Evolutionary conservation across 1,140 invertebrate species (phyloP).

Genomic region (Drosophila sp.): DNA sequence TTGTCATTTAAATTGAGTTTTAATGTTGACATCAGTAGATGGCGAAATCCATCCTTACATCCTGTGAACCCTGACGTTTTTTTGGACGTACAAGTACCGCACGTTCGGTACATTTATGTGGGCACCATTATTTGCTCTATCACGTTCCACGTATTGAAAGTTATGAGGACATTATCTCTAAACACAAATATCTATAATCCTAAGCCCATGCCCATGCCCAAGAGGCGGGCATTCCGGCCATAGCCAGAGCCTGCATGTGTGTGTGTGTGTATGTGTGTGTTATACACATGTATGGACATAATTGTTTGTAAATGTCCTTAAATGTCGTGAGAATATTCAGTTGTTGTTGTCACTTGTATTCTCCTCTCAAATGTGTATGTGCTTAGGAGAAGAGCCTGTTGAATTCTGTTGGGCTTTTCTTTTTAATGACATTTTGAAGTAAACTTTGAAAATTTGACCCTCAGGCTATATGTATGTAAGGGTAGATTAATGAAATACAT

Average conservation of each 20-base stretch:
- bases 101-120: conserved; percentile 55
- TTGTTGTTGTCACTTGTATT: conserved; percentile 35
- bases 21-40: conserved; percentile 69
- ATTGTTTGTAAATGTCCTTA: conserved; percentile 76
- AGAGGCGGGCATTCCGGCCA: conserved; percentile 50
- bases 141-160: conserved; percentile 70
- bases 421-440: conserved; percentile 9
- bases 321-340: conserved; percentile 76
- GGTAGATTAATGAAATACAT: not conserved
- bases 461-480: not conserved
- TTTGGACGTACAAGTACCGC: conserved; percentile 35
- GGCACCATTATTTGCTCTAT: conserved; percentile 80
- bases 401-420: conserved; percentile 7
- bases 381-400: conserved; percentile 40
- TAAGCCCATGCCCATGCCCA: conserved; percentile 38
- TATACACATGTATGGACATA: conserved; percentile 72
- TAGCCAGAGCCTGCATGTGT: not conserved
- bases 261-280: not conserved
- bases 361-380: conserved; percentile 29
- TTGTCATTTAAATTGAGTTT: conserved; percentile 82
- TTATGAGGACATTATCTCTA: conserved; percentile 78
- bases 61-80: conserved; percentile 14
- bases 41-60: conserved; percentile 53
- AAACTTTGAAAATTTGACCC: conserved; percentile 4
- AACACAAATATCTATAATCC: conserved; percentile 80